These are phyloP conservation scores for Galeopterus variegatus DNA, from an alignment of 2,113 vertebrate species.

Conservation along the genomic window DNA sequence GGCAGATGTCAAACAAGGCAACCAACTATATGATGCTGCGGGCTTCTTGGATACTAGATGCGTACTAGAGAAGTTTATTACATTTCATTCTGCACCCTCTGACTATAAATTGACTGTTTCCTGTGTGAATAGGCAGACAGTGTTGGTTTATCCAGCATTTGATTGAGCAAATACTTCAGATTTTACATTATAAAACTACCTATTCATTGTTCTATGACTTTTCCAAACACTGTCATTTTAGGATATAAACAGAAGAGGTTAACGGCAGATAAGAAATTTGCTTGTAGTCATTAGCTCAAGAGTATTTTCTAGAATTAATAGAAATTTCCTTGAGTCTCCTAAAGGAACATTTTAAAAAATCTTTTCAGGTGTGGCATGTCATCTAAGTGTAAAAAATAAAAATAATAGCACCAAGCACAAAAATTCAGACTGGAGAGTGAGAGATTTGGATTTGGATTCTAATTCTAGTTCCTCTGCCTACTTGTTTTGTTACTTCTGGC, in stretches of 20 bases:
- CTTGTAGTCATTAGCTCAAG: neutral
- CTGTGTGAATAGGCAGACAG: neutral
- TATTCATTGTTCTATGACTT: neutral
- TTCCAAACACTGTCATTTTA: neutral
- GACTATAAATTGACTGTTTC: neutral
- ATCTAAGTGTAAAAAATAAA: neutral
- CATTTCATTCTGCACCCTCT: neutral
- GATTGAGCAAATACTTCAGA: neutral
- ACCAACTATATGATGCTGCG: neutral
- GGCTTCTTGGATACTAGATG: neutral
- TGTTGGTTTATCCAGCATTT: neutral
- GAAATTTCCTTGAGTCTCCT: neutral
- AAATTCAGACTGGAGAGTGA: neutral
- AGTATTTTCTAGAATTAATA: neutral
- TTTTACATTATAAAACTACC: neutral
- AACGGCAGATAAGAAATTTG: neutral
- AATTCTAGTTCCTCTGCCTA: neutral
- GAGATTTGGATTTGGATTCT: constrained; percentile 5
- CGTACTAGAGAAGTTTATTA: neutral
- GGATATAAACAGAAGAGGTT: neutral
- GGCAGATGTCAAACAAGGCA: neutral
- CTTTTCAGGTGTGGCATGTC: neutral
- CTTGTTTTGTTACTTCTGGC: neutral
- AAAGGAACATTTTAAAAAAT: neutral
- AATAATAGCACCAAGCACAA: neutral